Evolutionary conservation across 2,888 invertebrate genomes (phyloP), one percentile per base, ranked within the genome.

Genomic region (Orthosia cruda): DNA sequence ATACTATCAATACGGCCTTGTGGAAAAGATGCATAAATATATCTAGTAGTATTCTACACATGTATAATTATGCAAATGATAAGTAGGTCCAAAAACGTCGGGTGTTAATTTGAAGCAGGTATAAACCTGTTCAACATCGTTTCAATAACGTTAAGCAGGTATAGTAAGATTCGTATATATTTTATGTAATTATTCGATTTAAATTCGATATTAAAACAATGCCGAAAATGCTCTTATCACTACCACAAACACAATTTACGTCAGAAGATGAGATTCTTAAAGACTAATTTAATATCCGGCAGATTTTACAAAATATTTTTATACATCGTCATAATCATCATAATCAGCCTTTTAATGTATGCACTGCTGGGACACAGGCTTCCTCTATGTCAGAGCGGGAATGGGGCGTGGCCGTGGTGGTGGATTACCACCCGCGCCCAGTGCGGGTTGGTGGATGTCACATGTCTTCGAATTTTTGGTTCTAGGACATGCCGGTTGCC

Each of bases 11-110:
- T 5, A 49, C 15, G 18, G 18, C 15, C 57, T 32, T 16, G 13
- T 18, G 20, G 9, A 49, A 76, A 55, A 55, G 16, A n/a, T 23
- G 23, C n/a, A 16, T 45, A 45, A 52, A 61, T 15, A 72, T 26
- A 52, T 20, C 26, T 45, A 23, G 26, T n/a, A 45, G 9, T n/a
- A 5, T 67, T 20, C 18, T 47, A 54, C n/a, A 23, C 13, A 9
- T 63, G 13, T 63, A 2, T 75, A 32, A 49, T 16, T 11, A 3
- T 9, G 55, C 18, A 45, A 50, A 20, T 40, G 55, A 40, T 23
- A 52, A 32, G 32, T 32, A 15, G 7, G 13, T 15, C 12, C 4
- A 58, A 58, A 26, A 49, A 26, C 49, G 18, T 15, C 20, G 50
- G 26, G 3, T 55, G 50, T 32, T 54, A 70, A 69, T 7, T 16